A percentile compares a stretch with the other conserved stretches of the same genome.
Evolutionary conservation across 2,888 invertebrate species (phyloP).

Genomic region (Euzetes globulus): DNA sequence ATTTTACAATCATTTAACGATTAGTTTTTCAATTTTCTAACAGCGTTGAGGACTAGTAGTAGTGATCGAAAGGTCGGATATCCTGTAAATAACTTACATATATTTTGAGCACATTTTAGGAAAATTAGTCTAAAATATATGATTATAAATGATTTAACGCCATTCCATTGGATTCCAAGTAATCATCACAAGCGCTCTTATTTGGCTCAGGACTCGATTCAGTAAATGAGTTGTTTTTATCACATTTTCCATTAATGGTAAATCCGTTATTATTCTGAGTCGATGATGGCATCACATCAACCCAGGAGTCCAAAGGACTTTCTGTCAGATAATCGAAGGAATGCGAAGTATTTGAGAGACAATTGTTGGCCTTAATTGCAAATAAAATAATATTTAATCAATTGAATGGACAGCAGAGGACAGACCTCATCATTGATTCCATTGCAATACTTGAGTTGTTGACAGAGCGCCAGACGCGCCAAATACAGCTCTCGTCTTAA

Average conservation of each 20-base stretch:
- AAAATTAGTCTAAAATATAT: not conserved
- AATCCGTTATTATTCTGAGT: not conserved
- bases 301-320: not conserved
- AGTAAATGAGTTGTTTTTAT: not conserved
- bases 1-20: not conserved
- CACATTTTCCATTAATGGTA: not conserved
- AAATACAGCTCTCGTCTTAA: not conserved
- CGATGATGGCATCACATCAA: not conserved
- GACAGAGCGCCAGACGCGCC: conserved; percentile 9
- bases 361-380: no score
- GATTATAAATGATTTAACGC: not conserved
- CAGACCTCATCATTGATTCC: conserved; percentile 12
- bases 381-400: no score
- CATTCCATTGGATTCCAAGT: not conserved
- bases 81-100: not conserved
- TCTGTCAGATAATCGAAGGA: no score
- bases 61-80: no score
- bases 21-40: conserved; percentile 22
- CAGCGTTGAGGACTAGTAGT: no score
- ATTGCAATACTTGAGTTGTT: conserved; percentile 10
- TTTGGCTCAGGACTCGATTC: not conserved
- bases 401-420: not conserved
- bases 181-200: not conserved
- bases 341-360: no score
- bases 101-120: not conserved